Evolutionary conservation across 2,888 invertebrate species (phyloP).

Genomic region (Melikaiella ostensackeni): DNA sequence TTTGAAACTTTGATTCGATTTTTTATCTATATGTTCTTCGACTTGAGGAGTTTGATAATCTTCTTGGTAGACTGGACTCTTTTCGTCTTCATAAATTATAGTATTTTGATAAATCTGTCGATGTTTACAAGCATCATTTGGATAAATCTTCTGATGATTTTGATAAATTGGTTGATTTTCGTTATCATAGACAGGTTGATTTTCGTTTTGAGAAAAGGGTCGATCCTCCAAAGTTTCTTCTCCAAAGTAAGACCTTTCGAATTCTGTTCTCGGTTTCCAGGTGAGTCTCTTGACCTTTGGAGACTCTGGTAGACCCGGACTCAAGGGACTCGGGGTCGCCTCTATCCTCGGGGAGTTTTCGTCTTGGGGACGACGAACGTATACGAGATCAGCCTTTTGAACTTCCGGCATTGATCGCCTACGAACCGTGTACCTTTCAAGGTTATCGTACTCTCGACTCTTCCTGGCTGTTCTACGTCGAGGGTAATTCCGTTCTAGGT

Average conservation of each 20-base stretch:
- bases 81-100: neutral
- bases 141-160: neutral
- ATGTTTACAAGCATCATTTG: neutral
- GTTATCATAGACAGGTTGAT: neutral
- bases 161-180: neutral
- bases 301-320: constrained; percentile 40
- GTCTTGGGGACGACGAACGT: constrained; percentile 50
- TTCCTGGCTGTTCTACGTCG: constrained; percentile 40
- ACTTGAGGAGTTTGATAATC: neutral
- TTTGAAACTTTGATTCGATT: neutral
- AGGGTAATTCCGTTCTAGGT: constrained; percentile 61
- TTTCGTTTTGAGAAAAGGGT: neutral
- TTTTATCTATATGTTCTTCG: neutral
- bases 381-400: constrained; percentile 62
- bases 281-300: constrained; percentile 53
- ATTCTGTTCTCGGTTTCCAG: constrained; percentile 72
- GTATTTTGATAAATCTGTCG: neutral
- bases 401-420: constrained; percentile 67
- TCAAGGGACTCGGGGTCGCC: neutral
- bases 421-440: constrained; percentile 63
- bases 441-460: constrained; percentile 46
- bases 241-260: constrained; percentile 68
- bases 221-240: constrained; percentile 45
- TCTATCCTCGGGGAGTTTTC: constrained; percentile 39
- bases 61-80: neutral